Percentiles rank a stretch among this genome's conserved stretches.
These are phyloP conservation scores for Subacronicta megacephala DNA, from an alignment of 2,888 invertebrate species.

Conservation along the genomic window DNA sequence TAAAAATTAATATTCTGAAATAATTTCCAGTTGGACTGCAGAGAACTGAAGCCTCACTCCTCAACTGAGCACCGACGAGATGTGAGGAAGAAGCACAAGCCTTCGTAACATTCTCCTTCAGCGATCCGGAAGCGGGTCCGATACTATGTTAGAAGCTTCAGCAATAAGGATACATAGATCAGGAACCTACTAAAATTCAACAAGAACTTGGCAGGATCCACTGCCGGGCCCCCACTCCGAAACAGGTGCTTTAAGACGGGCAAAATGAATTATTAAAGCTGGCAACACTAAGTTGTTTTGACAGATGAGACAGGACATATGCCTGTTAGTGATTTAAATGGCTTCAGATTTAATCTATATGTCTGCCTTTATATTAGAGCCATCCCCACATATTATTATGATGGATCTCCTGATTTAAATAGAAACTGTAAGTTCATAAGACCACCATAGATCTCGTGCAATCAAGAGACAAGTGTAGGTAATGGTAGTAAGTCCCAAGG, in stretches of 20 bases:
- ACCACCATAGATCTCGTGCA: too few relatives aligned
- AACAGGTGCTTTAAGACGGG: constrained; percentile 14
- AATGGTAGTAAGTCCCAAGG: too few relatives aligned
- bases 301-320: neutral
- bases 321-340: too few relatives aligned
- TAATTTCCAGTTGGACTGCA: constrained; percentile 90
- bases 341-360: too few relatives aligned
- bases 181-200: too few relatives aligned
- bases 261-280: neutral
- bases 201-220: too few relatives aligned
- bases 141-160: constrained; percentile 61
- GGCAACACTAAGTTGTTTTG: neutral
- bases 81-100: constrained; percentile 92
- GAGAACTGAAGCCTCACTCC: constrained; percentile 92
- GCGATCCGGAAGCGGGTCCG: constrained; percentile 69
- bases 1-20: neutral
- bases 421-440: too few relatives aligned
- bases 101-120: constrained; percentile 87
- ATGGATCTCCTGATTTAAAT: too few relatives aligned
- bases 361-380: too few relatives aligned
- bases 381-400: too few relatives aligned
- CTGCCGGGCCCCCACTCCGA: constrained; percentile 13
- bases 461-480: too few relatives aligned
- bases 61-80: constrained; percentile 88
- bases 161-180: constrained; percentile 47